Evolutionary conservation across 1,140 invertebrate genomes (phyloP).

Genomic region (Drosophila orosa): DNA sequence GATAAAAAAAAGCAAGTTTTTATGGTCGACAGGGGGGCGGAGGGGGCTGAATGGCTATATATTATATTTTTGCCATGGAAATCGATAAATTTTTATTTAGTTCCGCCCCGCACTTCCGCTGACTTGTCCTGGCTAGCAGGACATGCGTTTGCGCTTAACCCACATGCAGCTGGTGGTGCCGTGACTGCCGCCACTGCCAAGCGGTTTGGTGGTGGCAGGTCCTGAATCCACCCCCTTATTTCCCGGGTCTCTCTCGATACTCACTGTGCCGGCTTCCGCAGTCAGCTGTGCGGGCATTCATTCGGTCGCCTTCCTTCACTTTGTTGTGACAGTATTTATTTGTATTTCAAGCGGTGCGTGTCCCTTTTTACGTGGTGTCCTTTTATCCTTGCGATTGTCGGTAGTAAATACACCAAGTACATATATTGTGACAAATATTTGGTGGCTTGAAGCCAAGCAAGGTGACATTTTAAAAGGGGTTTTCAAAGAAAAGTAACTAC

Average conservation of each 20-base stretch:
- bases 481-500: too few species aligned
- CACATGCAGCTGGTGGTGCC: constrained; percentile 51
- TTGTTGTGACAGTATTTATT: constrained; percentile 69
- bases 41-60: constrained; percentile 14
- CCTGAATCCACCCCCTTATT: constrained; percentile 12
- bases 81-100: constrained; percentile 80
- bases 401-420: constrained; percentile 23
- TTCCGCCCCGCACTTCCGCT: constrained; percentile 56
- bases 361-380: constrained; percentile 28
- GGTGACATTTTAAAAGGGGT: not conserved
- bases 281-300: constrained; percentile 30
- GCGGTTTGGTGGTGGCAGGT: constrained; percentile 33
- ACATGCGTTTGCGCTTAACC: constrained; percentile 76
- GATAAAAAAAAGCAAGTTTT: constrained; percentile 24
- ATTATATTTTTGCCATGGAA: constrained; percentile 45
- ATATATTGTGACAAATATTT: constrained; percentile 60
- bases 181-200: constrained; percentile 2
- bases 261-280: constrained; percentile 27
- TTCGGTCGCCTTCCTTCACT: constrained; percentile 18
- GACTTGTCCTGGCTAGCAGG: constrained; percentile 50
- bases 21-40: constrained; percentile 13
- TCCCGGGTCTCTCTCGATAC: constrained; percentile 6
- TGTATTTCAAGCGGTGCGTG: constrained; percentile 55
- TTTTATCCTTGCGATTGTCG: constrained; percentile 45
- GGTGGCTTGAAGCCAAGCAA: constrained; percentile 3